Evolutionary conservation across 2,797 vertebrate genomes (phyloP).

Genomic region (Microctenopoma stevenorrisi): DNA sequence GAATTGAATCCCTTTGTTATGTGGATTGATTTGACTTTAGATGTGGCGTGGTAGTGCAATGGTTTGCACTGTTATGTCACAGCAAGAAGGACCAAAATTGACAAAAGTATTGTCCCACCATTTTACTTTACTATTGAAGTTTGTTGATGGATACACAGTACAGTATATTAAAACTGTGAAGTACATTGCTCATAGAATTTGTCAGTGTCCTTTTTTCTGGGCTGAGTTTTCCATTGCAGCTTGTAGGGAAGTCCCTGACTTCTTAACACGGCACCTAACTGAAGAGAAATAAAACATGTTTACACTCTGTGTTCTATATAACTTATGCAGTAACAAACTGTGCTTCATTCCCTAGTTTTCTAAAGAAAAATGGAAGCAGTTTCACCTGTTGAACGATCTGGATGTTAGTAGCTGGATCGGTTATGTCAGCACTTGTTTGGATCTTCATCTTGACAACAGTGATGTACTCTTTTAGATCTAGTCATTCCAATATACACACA

Average conservation of each 20-base stretch:
- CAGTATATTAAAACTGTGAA: not conserved
- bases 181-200: not conserved
- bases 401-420: not conserved
- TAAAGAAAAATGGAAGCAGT: no score
- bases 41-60: no score
- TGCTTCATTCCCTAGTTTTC: no score
- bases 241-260: not conserved
- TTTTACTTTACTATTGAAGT: not conserved
- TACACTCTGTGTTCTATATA: not conserved
- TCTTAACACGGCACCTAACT: not conserved
- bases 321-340: not conserved
- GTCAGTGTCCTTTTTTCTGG: not conserved
- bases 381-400: constrained; percentile 12
- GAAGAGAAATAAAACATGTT: not conserved
- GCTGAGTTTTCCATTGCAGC: constrained; percentile 2
- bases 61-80: no score
- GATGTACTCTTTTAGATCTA: not conserved
- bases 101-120: not conserved
- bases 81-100: no score
- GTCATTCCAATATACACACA: not conserved
- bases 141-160: not conserved
- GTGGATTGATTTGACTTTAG: no score
- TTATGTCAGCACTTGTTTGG: not conserved
- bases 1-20: no score
- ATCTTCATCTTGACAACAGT: constrained; percentile 1